phyloP scores from a whole-genome alignment of 1,140 invertebrate genomes.

The Bombus consobrinus region DNA sequence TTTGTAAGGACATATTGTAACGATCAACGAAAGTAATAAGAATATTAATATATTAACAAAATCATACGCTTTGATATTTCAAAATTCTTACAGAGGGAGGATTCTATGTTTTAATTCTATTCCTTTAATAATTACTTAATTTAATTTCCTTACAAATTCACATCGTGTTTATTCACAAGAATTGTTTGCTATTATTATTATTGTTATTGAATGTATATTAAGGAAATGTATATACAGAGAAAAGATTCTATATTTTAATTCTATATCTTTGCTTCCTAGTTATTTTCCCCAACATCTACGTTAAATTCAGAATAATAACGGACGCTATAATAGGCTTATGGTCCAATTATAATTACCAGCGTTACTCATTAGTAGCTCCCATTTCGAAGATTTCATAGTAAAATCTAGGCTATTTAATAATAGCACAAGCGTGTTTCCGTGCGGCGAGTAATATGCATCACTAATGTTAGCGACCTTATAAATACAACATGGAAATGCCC shows the following conservation, averaged over 20 bases:
- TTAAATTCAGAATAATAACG: not conserved
- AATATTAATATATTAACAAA: too few relatives aligned
- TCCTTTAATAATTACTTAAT: too few relatives aligned
- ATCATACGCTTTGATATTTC: too few relatives aligned
- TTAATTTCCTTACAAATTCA: too few relatives aligned
- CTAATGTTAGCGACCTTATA: constrained; percentile 13
- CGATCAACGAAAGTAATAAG: too few relatives aligned
- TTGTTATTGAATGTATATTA: too few relatives aligned
- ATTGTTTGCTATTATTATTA: too few relatives aligned
- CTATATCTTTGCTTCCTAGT: not conserved
- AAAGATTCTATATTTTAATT: not conserved
- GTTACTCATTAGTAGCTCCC: constrained; percentile 10
- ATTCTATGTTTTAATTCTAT: too few relatives aligned
- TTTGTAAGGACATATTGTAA: too few relatives aligned
- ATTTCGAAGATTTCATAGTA: not conserved
- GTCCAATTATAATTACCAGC: not conserved
- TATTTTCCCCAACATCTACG: not conserved
- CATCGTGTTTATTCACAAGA: too few relatives aligned
- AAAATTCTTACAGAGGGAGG: too few relatives aligned
- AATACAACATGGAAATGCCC: not conserved
- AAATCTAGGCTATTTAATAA: constrained; percentile 36
- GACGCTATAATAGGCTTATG: not conserved
- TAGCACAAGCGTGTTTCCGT: constrained; percentile 31
- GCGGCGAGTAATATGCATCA: not conserved
- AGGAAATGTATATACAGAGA: too few relatives aligned